Conservation (phyloP, 2,113 vertebrate species). For the Rhinolophus sinicus region DNA sequence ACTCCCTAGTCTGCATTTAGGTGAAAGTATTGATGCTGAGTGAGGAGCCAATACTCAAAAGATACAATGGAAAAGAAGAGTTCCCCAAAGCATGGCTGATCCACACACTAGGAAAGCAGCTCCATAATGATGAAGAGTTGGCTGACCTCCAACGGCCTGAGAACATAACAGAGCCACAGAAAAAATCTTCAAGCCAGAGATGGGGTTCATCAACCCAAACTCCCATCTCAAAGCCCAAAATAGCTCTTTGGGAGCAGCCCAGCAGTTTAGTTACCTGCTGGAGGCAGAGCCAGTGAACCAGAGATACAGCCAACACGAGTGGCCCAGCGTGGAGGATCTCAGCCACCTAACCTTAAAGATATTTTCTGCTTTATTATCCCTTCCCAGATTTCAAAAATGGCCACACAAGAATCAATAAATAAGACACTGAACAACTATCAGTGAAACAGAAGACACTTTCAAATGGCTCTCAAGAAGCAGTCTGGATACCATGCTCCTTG, state of each 20-base stretch:
- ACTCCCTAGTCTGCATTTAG: not conserved
- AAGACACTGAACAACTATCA: not conserved
- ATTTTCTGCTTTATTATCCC: not conserved
- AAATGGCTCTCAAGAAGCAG: not conserved
- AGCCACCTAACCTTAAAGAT: not conserved
- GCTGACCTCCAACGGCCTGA: not conserved
- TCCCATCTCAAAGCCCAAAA: not conserved
- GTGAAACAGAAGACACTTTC: not conserved
- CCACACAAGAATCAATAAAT: slow-evolving; percentile 37
- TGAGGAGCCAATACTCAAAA: not conserved
- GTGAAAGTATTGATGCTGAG: not conserved
- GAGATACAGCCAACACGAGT: not conserved
- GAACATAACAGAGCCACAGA: not conserved
- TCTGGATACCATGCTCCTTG: not conserved
- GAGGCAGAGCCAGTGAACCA: not conserved
- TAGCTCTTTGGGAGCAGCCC: not conserved
- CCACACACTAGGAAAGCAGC: not conserved
- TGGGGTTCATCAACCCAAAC: not conserved
- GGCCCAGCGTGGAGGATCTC: not conserved
- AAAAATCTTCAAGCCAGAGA: not conserved
- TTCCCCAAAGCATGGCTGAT: not conserved
- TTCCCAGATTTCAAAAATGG: not conserved
- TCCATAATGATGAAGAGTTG: not conserved
- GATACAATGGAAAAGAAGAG: not conserved
- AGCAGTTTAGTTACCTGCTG: not conserved